Conservation (phyloP, 2,888 invertebrate species). For the Stenichneumon culpator region DNA sequence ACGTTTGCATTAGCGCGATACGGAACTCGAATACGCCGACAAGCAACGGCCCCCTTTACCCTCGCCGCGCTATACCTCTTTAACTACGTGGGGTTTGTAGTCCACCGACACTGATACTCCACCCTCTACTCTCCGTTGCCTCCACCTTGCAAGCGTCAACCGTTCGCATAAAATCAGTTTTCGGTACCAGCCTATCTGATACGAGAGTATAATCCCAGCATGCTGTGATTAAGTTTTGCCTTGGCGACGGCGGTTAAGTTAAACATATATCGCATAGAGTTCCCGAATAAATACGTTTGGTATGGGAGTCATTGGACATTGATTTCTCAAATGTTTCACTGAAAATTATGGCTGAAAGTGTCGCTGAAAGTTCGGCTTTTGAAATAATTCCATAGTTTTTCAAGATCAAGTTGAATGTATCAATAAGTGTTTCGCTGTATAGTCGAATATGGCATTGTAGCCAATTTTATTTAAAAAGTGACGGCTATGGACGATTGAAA, state of each 20-base stretch:
- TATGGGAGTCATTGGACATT: neutral
- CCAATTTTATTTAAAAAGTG: neutral
- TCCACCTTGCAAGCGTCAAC: conserved; percentile 13
- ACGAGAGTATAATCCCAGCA: conserved; percentile 10
- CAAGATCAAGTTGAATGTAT: neutral
- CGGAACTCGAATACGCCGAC: conserved; percentile 45
- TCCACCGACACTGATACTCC: neutral
- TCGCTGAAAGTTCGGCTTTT: too few relatives aligned
- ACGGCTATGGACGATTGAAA: neutral
- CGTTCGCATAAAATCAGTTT: conserved; percentile 34
- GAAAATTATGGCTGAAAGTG: neutral
- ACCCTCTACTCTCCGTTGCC: conserved; percentile 3
- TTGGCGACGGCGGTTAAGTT: neutral
- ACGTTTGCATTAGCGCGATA: conserved; percentile 55
- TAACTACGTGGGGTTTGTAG: conserved; percentile 27
- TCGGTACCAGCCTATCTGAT: neutral
- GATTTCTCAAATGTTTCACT: neutral
- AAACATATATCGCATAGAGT: neutral
- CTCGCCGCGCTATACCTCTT: conserved; percentile 14
- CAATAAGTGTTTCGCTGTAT: neutral
- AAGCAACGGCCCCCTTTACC: conserved; percentile 33
- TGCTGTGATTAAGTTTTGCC: conserved; percentile 2
- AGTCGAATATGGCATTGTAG: neutral
- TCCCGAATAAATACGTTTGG: neutral
- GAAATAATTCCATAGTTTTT: neutral